Evolutionary conservation across 2,888 invertebrate genomes (phyloP), one percentile per base, ranked within the genome.

Genomic region (Mactromeris polynyma): DNA sequence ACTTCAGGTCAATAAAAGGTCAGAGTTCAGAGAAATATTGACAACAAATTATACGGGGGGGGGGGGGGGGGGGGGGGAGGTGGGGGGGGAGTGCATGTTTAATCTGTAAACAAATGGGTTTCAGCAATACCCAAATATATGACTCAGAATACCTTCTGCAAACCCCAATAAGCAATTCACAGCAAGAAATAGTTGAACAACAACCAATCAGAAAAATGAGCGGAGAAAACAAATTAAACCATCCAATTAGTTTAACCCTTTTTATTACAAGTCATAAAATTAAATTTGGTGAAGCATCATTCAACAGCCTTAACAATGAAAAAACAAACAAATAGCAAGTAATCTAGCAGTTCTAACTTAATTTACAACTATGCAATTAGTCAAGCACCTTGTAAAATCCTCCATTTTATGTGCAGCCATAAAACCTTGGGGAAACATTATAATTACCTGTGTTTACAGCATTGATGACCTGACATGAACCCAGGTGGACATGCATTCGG

Each of bases 1-100:
- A 64, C 58, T n/a, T 64, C 6, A 73, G 73, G 73, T 73, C 73
- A 73, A 73, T 36, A 33, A 33, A 73, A 73, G 73, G 73, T 73
- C 17, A 73, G 19, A 73, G 73, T 73, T 73, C 73, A 73, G 31
- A 73, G 14, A 36, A 73, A 73, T 73, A 73, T 33, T 73, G 73
- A 73, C 73, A 73, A 33, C 14, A 73, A 33, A 46, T 46, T 11
- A 17, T 11, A 46, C n/a, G n/a, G n/a, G n/a, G n/a, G n/a, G n/a
- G n/a, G n/a, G n/a, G n/a, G n/a, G n/a, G n/a, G n/a, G n/a, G n/a
- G n/a, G n/a, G n/a, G n/a, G n/a, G n/a, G n/a, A n/a, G n/a, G n/a
- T n/a, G n/a, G n/a, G n/a, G n/a, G n/a, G n/a, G n/a, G n/a, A n/a
- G n/a, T n/a, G n/a, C n/a, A n/a, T n/a, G n/a, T n/a, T n/a, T n/a